Conservation (phyloP, 2,797 vertebrate species). For the Aselliscus stoliczkanus region DNA sequence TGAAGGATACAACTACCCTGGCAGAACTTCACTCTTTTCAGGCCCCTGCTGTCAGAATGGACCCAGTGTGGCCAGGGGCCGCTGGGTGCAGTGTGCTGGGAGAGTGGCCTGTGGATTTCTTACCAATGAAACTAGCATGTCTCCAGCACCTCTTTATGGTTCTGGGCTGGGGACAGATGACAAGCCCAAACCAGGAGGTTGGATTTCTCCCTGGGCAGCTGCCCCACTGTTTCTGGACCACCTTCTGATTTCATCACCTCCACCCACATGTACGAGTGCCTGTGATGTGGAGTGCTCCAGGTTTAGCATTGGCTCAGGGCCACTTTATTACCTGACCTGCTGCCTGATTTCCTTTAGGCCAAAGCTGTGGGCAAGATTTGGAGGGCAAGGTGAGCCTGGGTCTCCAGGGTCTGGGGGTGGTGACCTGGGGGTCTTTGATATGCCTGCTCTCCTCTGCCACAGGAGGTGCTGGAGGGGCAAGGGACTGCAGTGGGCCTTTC, state of each 20-base stretch:
- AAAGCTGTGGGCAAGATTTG: not conserved
- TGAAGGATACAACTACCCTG: not conserved
- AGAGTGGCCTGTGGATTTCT: not conserved
- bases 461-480: not conserved
- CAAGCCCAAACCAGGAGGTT: not conserved
- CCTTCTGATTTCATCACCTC: not conserved
- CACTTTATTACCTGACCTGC: not conserved
- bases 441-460: not conserved
- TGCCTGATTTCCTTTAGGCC: constrained; percentile 21
- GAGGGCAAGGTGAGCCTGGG: not conserved
- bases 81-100: not conserved
- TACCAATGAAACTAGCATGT: not conserved
- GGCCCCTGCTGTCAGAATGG: not conserved
- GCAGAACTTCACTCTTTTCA: not conserved
- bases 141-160: not conserved
- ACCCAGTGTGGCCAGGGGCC: not conserved
- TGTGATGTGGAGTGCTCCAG: not conserved
- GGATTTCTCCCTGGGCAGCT: not conserved
- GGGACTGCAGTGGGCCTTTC: not conserved
- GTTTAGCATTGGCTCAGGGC: not conserved
- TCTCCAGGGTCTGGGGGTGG: not conserved
- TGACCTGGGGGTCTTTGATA: too few relatives aligned
- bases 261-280: not conserved
- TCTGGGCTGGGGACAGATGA: not conserved
- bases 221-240: not conserved